These are phyloP conservation scores for Solenodon paradoxus DNA, from an alignment of 2,113 vertebrate genomes.

Conservation along the genomic window DNA sequence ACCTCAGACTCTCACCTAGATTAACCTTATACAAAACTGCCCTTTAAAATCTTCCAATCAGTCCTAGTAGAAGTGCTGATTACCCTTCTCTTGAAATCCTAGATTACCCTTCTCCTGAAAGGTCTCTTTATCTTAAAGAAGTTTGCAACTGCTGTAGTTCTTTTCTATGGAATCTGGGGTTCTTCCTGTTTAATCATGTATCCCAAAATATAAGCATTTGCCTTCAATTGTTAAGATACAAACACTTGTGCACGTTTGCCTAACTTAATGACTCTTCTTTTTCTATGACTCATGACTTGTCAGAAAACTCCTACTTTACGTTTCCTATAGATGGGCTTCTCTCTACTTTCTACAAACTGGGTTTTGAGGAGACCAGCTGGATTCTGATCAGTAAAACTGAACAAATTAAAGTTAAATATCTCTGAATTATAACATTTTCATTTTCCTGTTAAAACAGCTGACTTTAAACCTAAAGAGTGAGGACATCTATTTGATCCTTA, in stretches of 20 bases:
- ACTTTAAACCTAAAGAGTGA: neutral
- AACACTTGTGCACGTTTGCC: neutral
- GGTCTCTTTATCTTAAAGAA: constrained; percentile 29
- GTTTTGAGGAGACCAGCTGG: constrained; percentile 52
- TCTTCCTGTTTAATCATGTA: constrained; percentile 33
- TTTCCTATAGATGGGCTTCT: neutral
- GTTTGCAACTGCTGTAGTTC: neutral
- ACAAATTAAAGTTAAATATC: constrained; percentile 42
- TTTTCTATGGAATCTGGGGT: neutral
- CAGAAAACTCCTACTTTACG: neutral
- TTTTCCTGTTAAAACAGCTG: constrained; percentile 29
- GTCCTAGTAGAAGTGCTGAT: neutral
- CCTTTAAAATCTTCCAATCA: neutral
- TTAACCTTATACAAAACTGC: neutral
- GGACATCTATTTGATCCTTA: neutral
- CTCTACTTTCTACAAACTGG: neutral
- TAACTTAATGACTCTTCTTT: neutral
- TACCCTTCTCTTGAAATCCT: too few species aligned
- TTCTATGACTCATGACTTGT: constrained; percentile 10
- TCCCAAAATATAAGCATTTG: constrained; percentile 26
- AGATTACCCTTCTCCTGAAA: neutral
- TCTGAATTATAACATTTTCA: constrained; percentile 48
- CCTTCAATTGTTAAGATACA: constrained; percentile 34
- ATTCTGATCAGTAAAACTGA: constrained; percentile 25
- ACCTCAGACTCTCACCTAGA: neutral